These are phyloP conservation scores for Eueremaeus valkanovi DNA, from an alignment of 2,888 invertebrate species.

Conservation along the genomic window DNA sequence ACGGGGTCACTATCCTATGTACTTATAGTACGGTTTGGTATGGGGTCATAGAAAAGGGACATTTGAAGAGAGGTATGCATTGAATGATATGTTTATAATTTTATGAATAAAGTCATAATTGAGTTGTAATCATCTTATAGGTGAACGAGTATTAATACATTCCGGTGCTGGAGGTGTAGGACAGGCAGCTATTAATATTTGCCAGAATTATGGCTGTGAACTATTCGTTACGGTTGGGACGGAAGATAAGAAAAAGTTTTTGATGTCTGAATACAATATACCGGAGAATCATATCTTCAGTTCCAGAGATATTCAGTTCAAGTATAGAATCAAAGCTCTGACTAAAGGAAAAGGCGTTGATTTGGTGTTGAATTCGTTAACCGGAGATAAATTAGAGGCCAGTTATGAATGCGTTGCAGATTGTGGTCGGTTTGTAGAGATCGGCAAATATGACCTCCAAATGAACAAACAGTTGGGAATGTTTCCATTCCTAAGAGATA, in stretches of 20 bases:
- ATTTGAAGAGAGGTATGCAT: slow-evolving; percentile 58
- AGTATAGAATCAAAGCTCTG: slow-evolving; percentile 75
- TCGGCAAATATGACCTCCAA: not conserved
- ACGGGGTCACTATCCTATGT: slow-evolving; percentile 90
- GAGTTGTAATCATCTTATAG: slow-evolving; percentile 56
- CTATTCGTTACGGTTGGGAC: slow-evolving; percentile 83
- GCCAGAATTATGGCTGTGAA: slow-evolving; percentile 77
- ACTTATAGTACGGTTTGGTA: slow-evolving; percentile 85
- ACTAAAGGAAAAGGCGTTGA: slow-evolving; percentile 86
- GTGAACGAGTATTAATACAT: slow-evolving; percentile 84
- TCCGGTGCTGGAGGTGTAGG: slow-evolving; percentile 95
- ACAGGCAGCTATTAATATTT: slow-evolving; percentile 91
- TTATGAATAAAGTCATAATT: not conserved
- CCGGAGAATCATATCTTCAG: slow-evolving; percentile 78
- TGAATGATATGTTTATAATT: not conserved
- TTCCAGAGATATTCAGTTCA: slow-evolving; percentile 84
- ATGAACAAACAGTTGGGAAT: not conserved
- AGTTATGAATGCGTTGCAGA: slow-evolving; percentile 83
- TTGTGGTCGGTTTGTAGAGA: slow-evolving; percentile 90
- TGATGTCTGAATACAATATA: slow-evolving; percentile 76
- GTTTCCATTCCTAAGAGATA: not conserved
- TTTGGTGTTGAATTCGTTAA: slow-evolving; percentile 88
- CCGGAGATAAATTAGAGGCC: slow-evolving; percentile 91
- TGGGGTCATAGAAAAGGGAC: slow-evolving; percentile 79
- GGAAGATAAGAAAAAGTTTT: slow-evolving; percentile 76